Conservation (phyloP, 2,113 vertebrate species). For the Etia nguti region DNA sequence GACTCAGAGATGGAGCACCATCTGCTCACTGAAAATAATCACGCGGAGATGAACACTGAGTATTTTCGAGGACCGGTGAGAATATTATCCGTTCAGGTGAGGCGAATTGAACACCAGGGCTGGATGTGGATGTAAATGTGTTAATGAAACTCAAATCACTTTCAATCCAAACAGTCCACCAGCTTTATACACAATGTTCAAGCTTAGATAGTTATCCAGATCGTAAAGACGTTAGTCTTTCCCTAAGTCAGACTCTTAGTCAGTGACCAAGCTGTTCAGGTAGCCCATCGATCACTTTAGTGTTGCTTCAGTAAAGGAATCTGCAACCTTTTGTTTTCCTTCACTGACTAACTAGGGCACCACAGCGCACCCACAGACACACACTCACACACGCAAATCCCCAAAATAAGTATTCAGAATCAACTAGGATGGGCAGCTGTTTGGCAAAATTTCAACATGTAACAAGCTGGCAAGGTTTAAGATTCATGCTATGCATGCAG, state of each 20-base stretch:
- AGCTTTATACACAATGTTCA: not conserved
- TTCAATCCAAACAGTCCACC: not conserved
- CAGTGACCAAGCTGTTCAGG: not conserved
- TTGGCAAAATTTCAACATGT: constrained; percentile 45
- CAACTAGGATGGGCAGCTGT: constrained; percentile 40
- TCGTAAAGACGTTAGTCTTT: not conserved
- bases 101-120: not conserved
- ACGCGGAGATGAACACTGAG: constrained; percentile 3
- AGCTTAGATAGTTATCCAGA: not conserved
- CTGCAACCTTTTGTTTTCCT: not conserved
- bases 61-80: not conserved
- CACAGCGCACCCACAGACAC: not conserved
- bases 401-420: constrained; percentile 23
- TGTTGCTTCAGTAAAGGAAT: not conserved
- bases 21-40: constrained; percentile 51
- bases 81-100: not conserved
- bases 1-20: constrained; percentile 49
- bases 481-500: not conserved
- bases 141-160: not conserved
- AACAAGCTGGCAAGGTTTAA: constrained; percentile 8
- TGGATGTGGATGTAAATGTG: not conserved
- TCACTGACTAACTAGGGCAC: constrained; percentile 29
- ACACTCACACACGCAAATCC: not conserved
- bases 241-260: not conserved
- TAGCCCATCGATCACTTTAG: not conserved